Percentiles rank a stretch among this genome's conserved stretches.
Evolutionary conservation across 2,888 invertebrate genomes (phyloP).

Genomic region (Watsonalla binaria): DNA sequence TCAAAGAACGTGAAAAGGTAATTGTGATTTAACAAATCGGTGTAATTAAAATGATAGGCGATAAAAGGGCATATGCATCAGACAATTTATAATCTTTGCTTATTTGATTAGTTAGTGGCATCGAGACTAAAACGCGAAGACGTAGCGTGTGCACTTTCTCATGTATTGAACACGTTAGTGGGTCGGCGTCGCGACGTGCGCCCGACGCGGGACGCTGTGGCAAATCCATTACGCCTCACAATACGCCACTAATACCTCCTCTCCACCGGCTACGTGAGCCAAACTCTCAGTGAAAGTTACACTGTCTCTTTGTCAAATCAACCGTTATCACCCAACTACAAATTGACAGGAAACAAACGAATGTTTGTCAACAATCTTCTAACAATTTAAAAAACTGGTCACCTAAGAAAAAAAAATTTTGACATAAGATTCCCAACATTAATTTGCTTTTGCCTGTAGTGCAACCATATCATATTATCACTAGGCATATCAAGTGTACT

Average conservation of each 20-base stretch:
- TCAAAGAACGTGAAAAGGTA: too few relatives aligned
- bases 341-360: conserved; percentile 2
- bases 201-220: conserved; percentile 23
- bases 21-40: too few relatives aligned
- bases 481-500: too few relatives aligned
- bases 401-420: neutral
- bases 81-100: neutral
- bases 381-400: neutral
- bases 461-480: neutral
- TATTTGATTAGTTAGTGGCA: conserved; percentile 12
- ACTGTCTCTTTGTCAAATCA: conserved; percentile 44
- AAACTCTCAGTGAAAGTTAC: conserved; percentile 60
- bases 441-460: neutral
- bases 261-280: conserved; percentile 42
- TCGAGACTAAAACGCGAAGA: conserved; percentile 9
- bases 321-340: conserved; percentile 32
- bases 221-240: conserved; percentile 52
- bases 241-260: conserved; percentile 44
- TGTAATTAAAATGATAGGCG: neutral
- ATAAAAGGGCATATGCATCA: neutral
- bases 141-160: conserved; percentile 52
- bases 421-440: too few relatives aligned
- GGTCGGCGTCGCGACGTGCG: conserved; percentile 48
- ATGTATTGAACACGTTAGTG: conserved; percentile 63
- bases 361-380: conserved; percentile 2